These are phyloP conservation scores for Percina caprodes DNA, from an alignment of 2,113 vertebrate genomes.

Conservation along the genomic window DNA sequence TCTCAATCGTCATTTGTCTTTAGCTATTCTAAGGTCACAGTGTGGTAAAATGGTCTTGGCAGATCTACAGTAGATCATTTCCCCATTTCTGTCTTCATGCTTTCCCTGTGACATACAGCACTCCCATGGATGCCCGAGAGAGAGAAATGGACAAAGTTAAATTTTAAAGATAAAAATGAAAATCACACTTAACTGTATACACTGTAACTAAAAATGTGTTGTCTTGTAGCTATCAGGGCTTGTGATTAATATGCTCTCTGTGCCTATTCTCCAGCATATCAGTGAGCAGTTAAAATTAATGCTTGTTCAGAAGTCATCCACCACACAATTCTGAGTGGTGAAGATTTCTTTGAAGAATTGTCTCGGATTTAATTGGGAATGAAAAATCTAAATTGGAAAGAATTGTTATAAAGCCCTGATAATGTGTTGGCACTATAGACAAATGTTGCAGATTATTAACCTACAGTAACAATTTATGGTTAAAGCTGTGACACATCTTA, in stretches of 20 bases:
- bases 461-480: background rate
- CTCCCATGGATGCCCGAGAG: conserved; percentile 67
- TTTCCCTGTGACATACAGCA: conserved; percentile 60
- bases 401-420: background rate
- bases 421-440: background rate
- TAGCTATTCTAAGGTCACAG: background rate
- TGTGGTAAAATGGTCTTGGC: conserved; percentile 39
- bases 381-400: background rate
- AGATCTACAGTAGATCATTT: conserved; percentile 25
- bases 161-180: conserved; percentile 39
- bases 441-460: background rate
- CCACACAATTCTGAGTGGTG: background rate
- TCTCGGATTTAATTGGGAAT: background rate
- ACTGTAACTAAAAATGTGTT: background rate
- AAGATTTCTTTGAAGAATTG: background rate
- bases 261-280: background rate
- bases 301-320: background rate
- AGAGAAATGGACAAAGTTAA: conserved; percentile 94
- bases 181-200: background rate
- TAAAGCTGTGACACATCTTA: background rate
- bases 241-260: background rate
- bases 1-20: conserved; percentile 17
- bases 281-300: background rate
- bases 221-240: background rate
- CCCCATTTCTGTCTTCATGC: conserved; percentile 53